Base-by-base conservation (phyloP, 2,888 invertebrate genomes). In the Strigamia transsilvanica region DNA sequence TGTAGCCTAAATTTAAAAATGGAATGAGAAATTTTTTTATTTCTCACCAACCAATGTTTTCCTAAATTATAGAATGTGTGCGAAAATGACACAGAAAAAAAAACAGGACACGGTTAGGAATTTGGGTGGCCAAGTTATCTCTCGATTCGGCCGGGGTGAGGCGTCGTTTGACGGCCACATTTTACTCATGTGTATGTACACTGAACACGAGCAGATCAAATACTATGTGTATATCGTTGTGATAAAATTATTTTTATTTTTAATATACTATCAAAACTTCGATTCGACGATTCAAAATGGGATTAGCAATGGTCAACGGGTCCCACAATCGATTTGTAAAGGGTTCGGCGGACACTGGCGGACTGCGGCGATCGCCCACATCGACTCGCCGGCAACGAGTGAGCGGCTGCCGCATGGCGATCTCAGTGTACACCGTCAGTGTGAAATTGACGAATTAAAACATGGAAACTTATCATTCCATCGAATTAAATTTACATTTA, bases 41-140 rank as follows among this genome's bases (percentile, higher is more conserved):
- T 23, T 21, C 12, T 66, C 21, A n/a, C 0, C 6, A 21, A 23
- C 23, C 23, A 66, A 66, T 66, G 61, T 66, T 66, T 61, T 66
- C 61, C 5, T 23, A 66, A 66, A 66, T 23, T 23, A 66, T 23
- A 66, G 23, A 66, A 66, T 66, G 46, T 15, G 46, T 5, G 46
- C 46, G 46, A 46, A 66, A 66, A 12, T 66, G 23, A 23, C 61
- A 66, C 12, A n/a, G 18, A 21, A 23, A 66, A 18, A 21, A 61
- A 66, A 66, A 23, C 61, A 66, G 61, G 61, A 66, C 61, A 23
- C 21, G 61, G 61, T n/a, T 27, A 23, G 61, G 61, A 66, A 66
- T 66, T 66, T 66, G 61, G 61, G 61, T 23, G 61, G 61, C 61
- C 61, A 66, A 66, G 61, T 66, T 38, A 23, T 66, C 61, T 66